These are phyloP conservation scores for Sebastes dallii DNA, from an alignment of 2,797 vertebrate species.

Conservation along the genomic window DNA sequence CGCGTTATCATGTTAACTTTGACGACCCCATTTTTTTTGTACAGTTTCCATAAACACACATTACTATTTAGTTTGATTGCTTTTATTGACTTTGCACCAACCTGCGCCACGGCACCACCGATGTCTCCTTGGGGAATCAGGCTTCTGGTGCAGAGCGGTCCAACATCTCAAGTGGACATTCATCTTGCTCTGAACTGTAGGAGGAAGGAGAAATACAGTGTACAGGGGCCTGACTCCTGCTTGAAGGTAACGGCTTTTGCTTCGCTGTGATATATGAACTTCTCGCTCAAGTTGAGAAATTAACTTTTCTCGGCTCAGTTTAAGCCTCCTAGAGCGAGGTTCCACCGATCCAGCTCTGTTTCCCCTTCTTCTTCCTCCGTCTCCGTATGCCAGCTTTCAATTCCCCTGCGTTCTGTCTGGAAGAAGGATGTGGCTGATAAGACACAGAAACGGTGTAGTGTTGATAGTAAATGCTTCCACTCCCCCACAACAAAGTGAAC, in stretches of 20 bases:
- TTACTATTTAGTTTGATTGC: neutral
- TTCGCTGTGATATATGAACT: constrained; percentile 36
- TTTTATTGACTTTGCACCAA: constrained; percentile 5
- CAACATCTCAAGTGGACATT: neutral
- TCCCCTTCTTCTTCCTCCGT: constrained; percentile 5
- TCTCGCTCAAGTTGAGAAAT: constrained; percentile 29
- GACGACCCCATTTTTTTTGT: neutral
- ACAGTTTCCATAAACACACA: neutral
- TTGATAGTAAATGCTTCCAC: constrained; percentile 55
- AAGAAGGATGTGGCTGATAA: constrained; percentile 49
- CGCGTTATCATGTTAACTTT: too few relatives aligned
- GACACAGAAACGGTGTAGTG: constrained; percentile 29
- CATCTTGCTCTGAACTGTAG: neutral
- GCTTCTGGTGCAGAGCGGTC: neutral
- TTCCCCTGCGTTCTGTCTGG: constrained; percentile 26
- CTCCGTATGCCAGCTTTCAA: constrained; percentile 26
- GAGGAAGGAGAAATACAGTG: neutral
- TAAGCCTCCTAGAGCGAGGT: neutral
- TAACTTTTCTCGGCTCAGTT: constrained; percentile 7
- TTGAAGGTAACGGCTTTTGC: constrained; percentile 8
- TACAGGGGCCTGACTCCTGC: neutral
- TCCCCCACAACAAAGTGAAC: constrained; percentile 42
- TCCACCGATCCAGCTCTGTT: neutral
- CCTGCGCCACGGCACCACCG: neutral
- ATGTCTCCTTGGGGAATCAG: neutral